phyloP scores from a whole-genome alignment of 2,797 vertebrate genomes.

The Schizopygopsis malacanthus region DNA sequence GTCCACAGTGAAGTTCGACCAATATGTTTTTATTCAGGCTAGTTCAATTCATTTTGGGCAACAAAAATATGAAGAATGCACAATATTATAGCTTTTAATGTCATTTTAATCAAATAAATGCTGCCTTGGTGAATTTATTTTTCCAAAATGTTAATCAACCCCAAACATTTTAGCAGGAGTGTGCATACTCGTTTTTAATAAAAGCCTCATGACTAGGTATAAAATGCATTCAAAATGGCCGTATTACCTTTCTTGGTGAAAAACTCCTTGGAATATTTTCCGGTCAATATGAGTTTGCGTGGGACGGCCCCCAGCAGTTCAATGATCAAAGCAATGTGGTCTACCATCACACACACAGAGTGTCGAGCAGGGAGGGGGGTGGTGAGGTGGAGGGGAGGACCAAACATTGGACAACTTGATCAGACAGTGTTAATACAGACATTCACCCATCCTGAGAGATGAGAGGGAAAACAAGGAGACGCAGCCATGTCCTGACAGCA shows the following conservation, averaged over 20 bases:
- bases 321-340: constrained; percentile 99
- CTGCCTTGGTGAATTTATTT: not conserved
- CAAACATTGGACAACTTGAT: constrained; percentile 73
- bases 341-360: constrained; percentile 68
- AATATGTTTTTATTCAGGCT: too few relatives aligned
- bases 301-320: constrained; percentile 97
- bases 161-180: not conserved
- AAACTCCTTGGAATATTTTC: constrained; percentile 99
- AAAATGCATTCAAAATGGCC: constrained; percentile 18
- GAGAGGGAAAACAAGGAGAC: constrained; percentile 38
- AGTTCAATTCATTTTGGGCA: too few relatives aligned
- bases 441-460: constrained; percentile 68
- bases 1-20: too few relatives aligned
- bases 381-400: constrained; percentile 24
- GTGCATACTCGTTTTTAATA: not conserved
- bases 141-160: not conserved
- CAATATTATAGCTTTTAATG: not conserved
- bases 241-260: constrained; percentile 98
- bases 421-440: constrained; percentile 68
- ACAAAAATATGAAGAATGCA: not conserved
- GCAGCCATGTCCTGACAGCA: constrained; percentile 50
- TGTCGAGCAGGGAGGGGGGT: constrained; percentile 47
- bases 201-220: not conserved
- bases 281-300: constrained; percentile 92
- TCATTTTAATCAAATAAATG: not conserved